phyloP scores from a whole-genome alignment of 1,140 invertebrate genomes.

The Apis laboriosa region DNA sequence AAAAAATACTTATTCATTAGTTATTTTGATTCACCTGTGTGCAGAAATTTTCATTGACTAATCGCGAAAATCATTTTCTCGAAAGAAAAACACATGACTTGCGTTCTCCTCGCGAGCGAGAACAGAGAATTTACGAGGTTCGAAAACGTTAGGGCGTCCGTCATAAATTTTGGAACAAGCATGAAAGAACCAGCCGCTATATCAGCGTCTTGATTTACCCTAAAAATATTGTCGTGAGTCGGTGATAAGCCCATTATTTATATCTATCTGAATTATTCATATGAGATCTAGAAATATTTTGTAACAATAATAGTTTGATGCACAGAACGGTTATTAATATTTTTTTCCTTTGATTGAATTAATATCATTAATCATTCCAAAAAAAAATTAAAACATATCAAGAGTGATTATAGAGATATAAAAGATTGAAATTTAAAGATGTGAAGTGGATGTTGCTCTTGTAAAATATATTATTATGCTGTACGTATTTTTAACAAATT shows the following conservation, averaged over 20 bases:
- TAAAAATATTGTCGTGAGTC: conserved; percentile 26
- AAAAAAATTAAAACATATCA: too few relatives aligned
- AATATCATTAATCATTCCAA: not conserved
- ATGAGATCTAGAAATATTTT: not conserved
- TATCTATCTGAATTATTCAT: conserved; percentile 3
- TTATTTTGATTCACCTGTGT: not conserved
- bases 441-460: not conserved
- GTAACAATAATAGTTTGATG: not conserved
- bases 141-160: conserved; percentile 31
- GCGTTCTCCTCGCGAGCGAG: not conserved
- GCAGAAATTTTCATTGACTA: not conserved
- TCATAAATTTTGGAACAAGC: conserved; percentile 40
- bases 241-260: conserved; percentile 18
- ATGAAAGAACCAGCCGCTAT: conserved; percentile 35
- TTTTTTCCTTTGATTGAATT: not conserved
- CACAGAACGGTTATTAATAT: not conserved
- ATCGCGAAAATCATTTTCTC: conserved; percentile 25
- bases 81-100: conserved; percentile 24
- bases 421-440: not conserved
- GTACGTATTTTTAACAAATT: not conserved
- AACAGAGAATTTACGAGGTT: conserved; percentile 26
- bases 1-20: too few relatives aligned
- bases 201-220: conserved; percentile 33
- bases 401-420: too few relatives aligned
- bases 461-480: not conserved